Conservation (phyloP, 2,113 vertebrate genomes). For the Eulemur rufifrons region DNA sequence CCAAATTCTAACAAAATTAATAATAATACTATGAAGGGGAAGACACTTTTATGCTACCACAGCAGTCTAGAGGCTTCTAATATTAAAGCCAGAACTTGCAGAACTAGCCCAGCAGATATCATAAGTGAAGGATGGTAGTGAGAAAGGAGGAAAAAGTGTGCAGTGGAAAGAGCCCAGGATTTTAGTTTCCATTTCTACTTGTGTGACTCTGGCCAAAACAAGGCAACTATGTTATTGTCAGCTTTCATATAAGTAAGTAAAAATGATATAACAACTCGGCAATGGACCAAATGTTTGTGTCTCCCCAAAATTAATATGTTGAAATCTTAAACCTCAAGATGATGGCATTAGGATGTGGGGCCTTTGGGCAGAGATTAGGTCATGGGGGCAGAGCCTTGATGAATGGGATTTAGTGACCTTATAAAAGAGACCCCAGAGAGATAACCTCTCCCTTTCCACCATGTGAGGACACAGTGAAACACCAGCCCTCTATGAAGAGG, state of each 20-base stretch:
- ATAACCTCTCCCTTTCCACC: no score
- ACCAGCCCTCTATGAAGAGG: not conserved
- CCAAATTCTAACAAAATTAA: not conserved
- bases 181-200: not conserved
- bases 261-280: not conserved
- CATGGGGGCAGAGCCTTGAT: not conserved
- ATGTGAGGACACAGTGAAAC: not conserved
- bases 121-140: no score
- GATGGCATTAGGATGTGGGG: not conserved
- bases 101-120: not conserved
- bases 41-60: not conserved
- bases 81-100: not conserved
- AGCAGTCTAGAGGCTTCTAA: fast-evolving
- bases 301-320: not conserved
- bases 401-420: no score
- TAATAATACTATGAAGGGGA: not conserved
- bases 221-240: not conserved
- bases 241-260: not conserved
- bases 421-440: not conserved
- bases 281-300: not conserved
- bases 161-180: not conserved
- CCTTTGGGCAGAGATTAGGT: not conserved
- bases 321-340: not conserved
- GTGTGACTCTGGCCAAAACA: not conserved
- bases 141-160: not conserved